These are phyloP conservation scores for Eriocheir sinensis DNA, from an alignment of 1,140 invertebrate species.

Conservation along the genomic window DNA sequence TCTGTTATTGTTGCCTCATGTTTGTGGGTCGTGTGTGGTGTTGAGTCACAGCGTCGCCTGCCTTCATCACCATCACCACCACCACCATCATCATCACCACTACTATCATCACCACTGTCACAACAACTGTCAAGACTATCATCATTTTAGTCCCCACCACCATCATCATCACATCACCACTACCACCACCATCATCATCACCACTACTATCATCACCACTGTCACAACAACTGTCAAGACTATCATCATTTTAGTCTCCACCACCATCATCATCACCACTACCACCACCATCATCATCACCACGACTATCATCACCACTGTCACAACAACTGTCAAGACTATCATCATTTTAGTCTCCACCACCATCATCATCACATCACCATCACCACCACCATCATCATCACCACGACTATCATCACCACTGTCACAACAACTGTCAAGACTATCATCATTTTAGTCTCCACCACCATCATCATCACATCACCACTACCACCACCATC, in stretches of 20 bases:
- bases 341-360: too few species aligned
- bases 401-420: slow-evolving; percentile 17
- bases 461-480: too few species aligned
- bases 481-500: not conserved
- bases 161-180: not conserved
- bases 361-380: too few species aligned
- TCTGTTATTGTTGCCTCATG: not conserved
- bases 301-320: not conserved
- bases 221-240: not conserved
- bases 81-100: not conserved
- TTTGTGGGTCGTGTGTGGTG: not conserved
- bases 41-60: too few species aligned
- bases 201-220: slow-evolving; percentile 11
- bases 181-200: not conserved
- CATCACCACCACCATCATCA: too few species aligned
- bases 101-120: not conserved
- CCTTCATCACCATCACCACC: not conserved
- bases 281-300: not conserved
- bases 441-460: not conserved
- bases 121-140: too few species aligned
- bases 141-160: too few species aligned
- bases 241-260: not conserved
- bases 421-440: not conserved
- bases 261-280: not conserved
- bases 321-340: too few species aligned